Evolutionary conservation across 2,797 vertebrate genomes (phyloP), one percentile per base, ranked within the genome.

Genomic region (Oceanodroma leucorhoa): DNA sequence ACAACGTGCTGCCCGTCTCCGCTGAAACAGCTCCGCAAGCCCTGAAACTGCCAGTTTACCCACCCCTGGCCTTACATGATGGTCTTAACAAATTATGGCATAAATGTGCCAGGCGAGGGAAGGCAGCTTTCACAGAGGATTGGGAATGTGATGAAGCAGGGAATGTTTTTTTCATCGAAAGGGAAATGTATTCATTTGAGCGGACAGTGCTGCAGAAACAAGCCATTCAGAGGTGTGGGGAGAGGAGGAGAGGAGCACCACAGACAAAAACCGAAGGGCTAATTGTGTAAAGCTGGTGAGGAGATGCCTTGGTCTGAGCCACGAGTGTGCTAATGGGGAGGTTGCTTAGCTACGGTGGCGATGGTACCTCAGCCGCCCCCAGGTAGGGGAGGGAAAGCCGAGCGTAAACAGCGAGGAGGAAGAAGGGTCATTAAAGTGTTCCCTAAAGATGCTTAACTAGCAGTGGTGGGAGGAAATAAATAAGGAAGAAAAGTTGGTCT

Each of bases 391-490:
- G 69, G 89, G 83, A 93, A 88, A 95, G 83, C 80, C 9, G n/a
- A 89, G 87, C 8, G 0, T 82, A 93, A 96, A 83, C 75, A 93
- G 78, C 5, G 12, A 62, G 87, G 78, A 92, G 81, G 91, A 90
- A 94, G 76, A 85, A 89, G 71, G 83, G 92, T 97, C 94, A 93
- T 95, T 96, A 96, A 94, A 95, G 87, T 54, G 57, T 46, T 94
- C 87, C 92, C 92, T 91, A 71, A 92, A 96, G 94, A 93, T 71
- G 43, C 55, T 51, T 95, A 87, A 96, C 89, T 94, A 90, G 79
- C 18, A 11, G 75, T 87, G 48, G 85, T 65, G 90, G 89, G 83
- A 88, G 72, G 77, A 94, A 95, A 96, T 93, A 96, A 94, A 95
- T 91, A 95, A 80, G 69, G 54, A 86, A 78, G 48, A 69, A 87